Evolutionary conservation across 1,140 invertebrate species (phyloP).

Genomic region (Saccostrea echinata): DNA sequence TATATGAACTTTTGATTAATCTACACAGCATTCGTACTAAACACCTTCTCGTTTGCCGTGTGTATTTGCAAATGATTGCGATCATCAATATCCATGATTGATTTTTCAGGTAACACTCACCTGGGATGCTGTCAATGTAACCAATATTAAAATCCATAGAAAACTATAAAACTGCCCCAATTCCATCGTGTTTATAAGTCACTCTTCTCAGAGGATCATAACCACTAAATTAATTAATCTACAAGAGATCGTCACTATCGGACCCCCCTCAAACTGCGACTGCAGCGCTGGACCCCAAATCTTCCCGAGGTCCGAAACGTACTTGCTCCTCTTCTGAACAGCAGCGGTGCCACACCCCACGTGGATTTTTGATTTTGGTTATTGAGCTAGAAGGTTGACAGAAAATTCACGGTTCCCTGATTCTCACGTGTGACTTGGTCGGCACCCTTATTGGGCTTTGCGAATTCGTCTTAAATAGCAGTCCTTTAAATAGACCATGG

Average conservation of each 20-base stretch:
- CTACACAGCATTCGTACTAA: background rate
- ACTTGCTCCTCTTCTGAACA: background rate
- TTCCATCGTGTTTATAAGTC: conserved; percentile 7
- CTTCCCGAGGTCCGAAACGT: background rate
- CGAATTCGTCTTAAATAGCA: background rate
- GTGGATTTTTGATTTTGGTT: background rate
- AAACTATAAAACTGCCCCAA: background rate
- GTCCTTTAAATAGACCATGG: conserved; percentile 12
- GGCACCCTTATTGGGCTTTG: conserved; percentile 22
- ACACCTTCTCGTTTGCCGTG: background rate
- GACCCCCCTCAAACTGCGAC: background rate
- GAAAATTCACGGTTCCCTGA: conserved; percentile 20
- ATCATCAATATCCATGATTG: background rate
- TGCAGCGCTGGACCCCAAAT: background rate
- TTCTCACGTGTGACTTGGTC: conserved; percentile 10
- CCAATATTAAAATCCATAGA: background rate
- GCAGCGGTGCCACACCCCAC: conserved; percentile 12
- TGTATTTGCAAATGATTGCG: background rate
- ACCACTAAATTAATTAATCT: background rate
- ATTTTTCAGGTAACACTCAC: conserved; percentile 23
- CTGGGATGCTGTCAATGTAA: conserved; percentile 25
- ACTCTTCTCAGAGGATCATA: background rate
- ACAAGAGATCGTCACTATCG: background rate
- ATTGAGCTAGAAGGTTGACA: background rate
- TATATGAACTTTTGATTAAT: conserved; percentile 21